Evolutionary conservation across 2,888 invertebrate genomes (phyloP).

Genomic region (Petrolisthes manimaculis): DNA sequence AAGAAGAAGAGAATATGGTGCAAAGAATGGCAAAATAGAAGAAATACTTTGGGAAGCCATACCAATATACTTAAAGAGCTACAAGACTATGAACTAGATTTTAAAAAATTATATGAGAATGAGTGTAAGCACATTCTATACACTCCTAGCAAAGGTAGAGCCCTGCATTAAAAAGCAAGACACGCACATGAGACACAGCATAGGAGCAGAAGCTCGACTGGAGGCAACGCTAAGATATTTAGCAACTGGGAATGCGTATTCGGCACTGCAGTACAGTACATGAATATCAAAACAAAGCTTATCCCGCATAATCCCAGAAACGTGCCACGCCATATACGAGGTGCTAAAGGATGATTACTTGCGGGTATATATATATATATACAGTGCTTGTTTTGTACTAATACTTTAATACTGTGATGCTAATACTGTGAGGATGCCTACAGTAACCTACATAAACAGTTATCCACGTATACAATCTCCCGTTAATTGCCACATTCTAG

Average conservation of each 20-base stretch:
- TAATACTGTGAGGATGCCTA: too few relatives aligned
- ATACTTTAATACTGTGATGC: too few relatives aligned
- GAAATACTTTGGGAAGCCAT: too few relatives aligned
- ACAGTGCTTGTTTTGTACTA: too few relatives aligned
- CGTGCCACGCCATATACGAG: too few relatives aligned
- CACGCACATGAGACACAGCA: constrained; percentile 23
- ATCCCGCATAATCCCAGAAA: constrained; percentile 13
- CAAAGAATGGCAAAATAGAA: too few relatives aligned
- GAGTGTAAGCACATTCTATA: constrained; percentile 27
- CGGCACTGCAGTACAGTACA: constrained; percentile 29
- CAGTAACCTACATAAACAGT: too few relatives aligned
- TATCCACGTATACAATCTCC: too few relatives aligned
- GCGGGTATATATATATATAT: too few relatives aligned
- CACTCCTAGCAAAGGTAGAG: constrained; percentile 12
- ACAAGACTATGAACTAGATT: constrained; percentile 15
- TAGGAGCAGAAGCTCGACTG: constrained; percentile 16
- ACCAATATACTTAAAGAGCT: constrained; percentile 12
- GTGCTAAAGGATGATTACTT: too few relatives aligned
- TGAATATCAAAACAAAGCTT: constrained; percentile 32
- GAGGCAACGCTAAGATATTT: constrained; percentile 28
- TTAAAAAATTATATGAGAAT: constrained; percentile 10
- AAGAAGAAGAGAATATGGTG: too few relatives aligned
- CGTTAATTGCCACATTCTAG: too few relatives aligned
- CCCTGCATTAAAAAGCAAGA: neutral
- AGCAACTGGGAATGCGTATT: constrained; percentile 29